A percentile compares a stretch with the other conserved stretches of the same genome.
These are phyloP conservation scores for Sphinx pinastri DNA, from an alignment of 2,888 invertebrate genomes.

Conservation along the genomic window DNA sequence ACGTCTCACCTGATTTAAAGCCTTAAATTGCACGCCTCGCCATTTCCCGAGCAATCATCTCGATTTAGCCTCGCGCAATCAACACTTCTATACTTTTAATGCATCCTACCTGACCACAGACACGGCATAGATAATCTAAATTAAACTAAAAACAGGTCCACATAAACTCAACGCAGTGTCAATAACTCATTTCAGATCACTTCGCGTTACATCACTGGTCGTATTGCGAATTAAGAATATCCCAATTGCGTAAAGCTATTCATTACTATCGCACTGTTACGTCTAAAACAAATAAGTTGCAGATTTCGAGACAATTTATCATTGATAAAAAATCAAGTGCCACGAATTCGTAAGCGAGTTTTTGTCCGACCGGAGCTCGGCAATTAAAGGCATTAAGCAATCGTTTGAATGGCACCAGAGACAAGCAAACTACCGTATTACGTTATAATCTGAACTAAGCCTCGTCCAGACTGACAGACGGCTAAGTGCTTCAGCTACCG, in stretches of 20 bases:
- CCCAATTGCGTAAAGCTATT: constrained; percentile 16
- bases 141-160: constrained; percentile 27
- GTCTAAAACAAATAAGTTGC: constrained; percentile 7
- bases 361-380: constrained; percentile 52
- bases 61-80: constrained; percentile 48
- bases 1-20: constrained; percentile 74
- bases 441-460: constrained; percentile 79
- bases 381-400: constrained; percentile 76
- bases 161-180: constrained; percentile 14
- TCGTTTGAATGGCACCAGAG: constrained; percentile 67
- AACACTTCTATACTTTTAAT: constrained; percentile 42
- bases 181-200: constrained; percentile 22
- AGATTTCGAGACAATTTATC: constrained; percentile 14
- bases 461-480: constrained; percentile 71
- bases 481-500: constrained; percentile 74
- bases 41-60: constrained; percentile 60
- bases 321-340: constrained; percentile 25
- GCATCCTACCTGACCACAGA: constrained; percentile 33
- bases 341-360: constrained; percentile 33
- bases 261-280: not conserved
- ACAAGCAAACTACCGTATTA: constrained; percentile 80
- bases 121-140: constrained; percentile 33
- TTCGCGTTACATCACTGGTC: not conserved
- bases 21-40: constrained; percentile 77
- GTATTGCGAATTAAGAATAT: constrained; percentile 4